Evolutionary conservation across 2,113 vertebrate species (phyloP).

Genomic region (Tetrax tetrax): DNA sequence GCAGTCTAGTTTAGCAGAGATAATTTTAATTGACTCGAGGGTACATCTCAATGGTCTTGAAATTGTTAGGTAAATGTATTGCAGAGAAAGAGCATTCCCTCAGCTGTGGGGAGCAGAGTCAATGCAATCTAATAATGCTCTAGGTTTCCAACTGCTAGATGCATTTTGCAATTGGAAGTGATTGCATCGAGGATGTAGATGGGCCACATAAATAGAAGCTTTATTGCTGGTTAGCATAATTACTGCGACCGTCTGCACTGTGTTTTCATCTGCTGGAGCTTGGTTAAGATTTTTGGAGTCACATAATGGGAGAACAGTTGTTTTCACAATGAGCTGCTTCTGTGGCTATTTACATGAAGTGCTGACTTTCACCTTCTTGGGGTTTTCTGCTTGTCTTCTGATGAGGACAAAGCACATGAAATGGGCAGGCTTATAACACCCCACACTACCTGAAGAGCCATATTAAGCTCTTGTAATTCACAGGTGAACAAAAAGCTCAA

Average conservation of each 20-base stretch:
- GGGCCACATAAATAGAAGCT: slow-evolving; percentile 43
- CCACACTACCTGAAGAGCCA: neutral
- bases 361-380: neutral
- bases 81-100: slow-evolving; percentile 36
- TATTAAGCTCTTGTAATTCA: neutral
- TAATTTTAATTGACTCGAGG: slow-evolving; percentile 73
- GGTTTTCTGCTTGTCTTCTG: neutral
- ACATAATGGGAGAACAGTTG: neutral
- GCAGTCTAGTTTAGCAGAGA: slow-evolving; percentile 54
- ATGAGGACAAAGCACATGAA: neutral
- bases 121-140: slow-evolving; percentile 51
- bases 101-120: slow-evolving; percentile 31
- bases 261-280: slow-evolving; percentile 42
- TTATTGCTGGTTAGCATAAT: slow-evolving; percentile 63
- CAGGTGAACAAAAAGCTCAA: neutral
- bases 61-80: slow-evolving; percentile 60
- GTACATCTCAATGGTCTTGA: slow-evolving; percentile 52
- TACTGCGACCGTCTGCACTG: neutral
- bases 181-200: slow-evolving; percentile 42
- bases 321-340: neutral
- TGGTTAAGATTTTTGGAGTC: slow-evolving; percentile 23
- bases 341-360: neutral
- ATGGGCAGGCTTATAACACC: neutral
- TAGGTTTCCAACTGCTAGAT: slow-evolving; percentile 48
- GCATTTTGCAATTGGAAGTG: slow-evolving; percentile 21